Evolutionary conservation across 1,140 invertebrate genomes (phyloP).

Genomic region (Aphis craccivora): DNA sequence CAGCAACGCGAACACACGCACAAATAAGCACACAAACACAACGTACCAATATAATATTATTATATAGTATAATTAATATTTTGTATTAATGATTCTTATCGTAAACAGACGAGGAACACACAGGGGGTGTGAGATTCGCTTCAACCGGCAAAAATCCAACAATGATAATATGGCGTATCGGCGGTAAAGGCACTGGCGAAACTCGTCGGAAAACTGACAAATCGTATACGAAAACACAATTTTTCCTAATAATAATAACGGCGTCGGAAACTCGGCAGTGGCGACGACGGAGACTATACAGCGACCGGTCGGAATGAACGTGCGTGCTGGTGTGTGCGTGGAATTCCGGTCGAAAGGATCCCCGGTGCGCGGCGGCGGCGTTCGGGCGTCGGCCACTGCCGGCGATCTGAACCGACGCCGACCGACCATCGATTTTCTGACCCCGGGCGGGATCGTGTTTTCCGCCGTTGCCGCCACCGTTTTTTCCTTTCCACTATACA

Average conservation of each 20-base stretch:
- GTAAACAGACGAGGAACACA: not conserved
- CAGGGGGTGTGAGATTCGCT: not conserved
- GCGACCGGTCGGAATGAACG: not conserved
- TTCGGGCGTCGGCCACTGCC: conserved; percentile 55
- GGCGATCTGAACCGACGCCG: conserved; percentile 44
- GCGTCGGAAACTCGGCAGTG: not conserved
- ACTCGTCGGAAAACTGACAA: not conserved
- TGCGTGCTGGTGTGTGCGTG: conserved; percentile 56
- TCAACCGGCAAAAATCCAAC: not conserved
- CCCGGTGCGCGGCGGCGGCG: conserved; percentile 50
- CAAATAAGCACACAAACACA: not conserved
- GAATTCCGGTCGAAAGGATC: conserved; percentile 58
- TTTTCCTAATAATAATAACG: not conserved
- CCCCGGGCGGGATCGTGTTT: conserved; percentile 48
- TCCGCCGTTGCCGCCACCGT: conserved; percentile 34
- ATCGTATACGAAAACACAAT: not conserved
- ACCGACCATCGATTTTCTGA: conserved; percentile 56
- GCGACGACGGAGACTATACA: not conserved
- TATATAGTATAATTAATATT: not conserved
- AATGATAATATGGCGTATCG: not conserved
- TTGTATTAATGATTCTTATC: not conserved
- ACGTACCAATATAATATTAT: not conserved
- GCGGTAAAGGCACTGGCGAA: not conserved
- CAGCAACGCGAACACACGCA: not conserved
- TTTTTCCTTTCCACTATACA: conserved; percentile 40